Base-by-base conservation (phyloP, 2,113 vertebrate genomes). In the Anthoscopus minutus region DNA sequence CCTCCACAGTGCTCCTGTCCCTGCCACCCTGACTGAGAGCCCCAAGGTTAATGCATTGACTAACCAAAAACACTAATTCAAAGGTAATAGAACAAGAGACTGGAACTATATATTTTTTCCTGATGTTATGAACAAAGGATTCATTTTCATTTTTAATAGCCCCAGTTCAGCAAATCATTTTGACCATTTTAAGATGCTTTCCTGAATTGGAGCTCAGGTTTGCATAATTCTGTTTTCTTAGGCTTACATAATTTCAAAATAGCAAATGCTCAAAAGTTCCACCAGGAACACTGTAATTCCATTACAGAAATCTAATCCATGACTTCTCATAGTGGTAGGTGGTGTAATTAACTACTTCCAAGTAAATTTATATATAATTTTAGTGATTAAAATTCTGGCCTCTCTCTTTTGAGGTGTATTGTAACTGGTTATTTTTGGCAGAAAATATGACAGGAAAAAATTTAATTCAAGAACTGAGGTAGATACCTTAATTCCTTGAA, bases 41-140 rank as follows among this genome's bases (percentile, higher is more conserved):
- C 94, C 96, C 91, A 51, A 96, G 92, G 94, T 97, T 96, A 97
- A 97, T 97, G 93, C 95, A 97, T 94, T 97, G 91, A 95, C 93
- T 94, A 93, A 82, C 28, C 35, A 87, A 94, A 94, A 93, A 22
- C 67, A 58, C 50, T 91, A 62, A 44, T 71, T 93, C 45, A 78
- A 45, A 89, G 81, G 64, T 91, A 78, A 73, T 27, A 87, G 81
- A 95, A 38, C 5, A 48, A 86, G 35, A 92, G 72, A 38, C 45
- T 82, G 56, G 48, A 35, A 78, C 81, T 69, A 31, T 66, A 6
- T 53, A 15, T 45, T 56, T 70, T 51, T 88, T 64, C 23, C n/a
- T 71, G 44, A 35, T 20, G 14, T 40, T 79, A 64, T 13, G 33
- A 82, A 91, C 16, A 53, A 82, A 85, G 30, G 13, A 67, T 10